These are phyloP conservation scores for Eumacrocentrus americanus DNA, from an alignment of 2,888 invertebrate genomes.

Conservation along the genomic window DNA sequence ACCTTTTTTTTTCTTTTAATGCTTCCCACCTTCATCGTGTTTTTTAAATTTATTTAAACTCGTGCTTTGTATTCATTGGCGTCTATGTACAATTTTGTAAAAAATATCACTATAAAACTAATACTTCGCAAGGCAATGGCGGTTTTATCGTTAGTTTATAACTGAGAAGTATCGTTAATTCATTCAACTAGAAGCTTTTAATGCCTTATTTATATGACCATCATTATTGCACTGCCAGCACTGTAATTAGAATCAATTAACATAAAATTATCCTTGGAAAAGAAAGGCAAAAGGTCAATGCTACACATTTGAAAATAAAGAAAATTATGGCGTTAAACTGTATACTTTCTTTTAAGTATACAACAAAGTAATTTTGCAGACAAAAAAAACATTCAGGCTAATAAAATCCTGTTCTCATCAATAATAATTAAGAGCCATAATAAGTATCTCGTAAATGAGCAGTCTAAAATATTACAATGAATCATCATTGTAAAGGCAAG, in stretches of 20 bases:
- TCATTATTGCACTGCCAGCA: slow-evolving; percentile 51
- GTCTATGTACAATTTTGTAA: not conserved
- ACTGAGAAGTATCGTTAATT: not conserved
- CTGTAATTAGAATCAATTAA: slow-evolving; percentile 33
- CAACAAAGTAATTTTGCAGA: not conserved
- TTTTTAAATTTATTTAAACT: slow-evolving; percentile 17
- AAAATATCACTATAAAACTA: not conserved
- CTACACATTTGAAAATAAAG: not conserved
- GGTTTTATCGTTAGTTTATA: slow-evolving; percentile 5
- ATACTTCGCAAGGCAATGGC: slow-evolving; percentile 20
- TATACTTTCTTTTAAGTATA: not conserved
- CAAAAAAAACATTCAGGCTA: too few relatives aligned
- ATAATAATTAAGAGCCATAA: not conserved
- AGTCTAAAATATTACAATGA: slow-evolving; percentile 17
- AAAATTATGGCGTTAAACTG: slow-evolving; percentile 2
- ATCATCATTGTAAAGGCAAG: slow-evolving; percentile 9
- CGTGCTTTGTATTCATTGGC: not conserved
- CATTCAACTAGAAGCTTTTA: slow-evolving; percentile 25
- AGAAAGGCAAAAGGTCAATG: slow-evolving; percentile 1
- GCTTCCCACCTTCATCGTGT: slow-evolving; percentile 12
- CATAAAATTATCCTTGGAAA: not conserved
- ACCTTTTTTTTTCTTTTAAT: slow-evolving; percentile 7
- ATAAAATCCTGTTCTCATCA: not conserved
- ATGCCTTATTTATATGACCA: slow-evolving; percentile 21
- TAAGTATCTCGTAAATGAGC: slow-evolving; percentile 12